Evolutionary conservation across 2,797 vertebrate genomes (phyloP), one percentile per base, ranked within the genome.

Genomic region (Moxostoma hubbsi): DNA sequence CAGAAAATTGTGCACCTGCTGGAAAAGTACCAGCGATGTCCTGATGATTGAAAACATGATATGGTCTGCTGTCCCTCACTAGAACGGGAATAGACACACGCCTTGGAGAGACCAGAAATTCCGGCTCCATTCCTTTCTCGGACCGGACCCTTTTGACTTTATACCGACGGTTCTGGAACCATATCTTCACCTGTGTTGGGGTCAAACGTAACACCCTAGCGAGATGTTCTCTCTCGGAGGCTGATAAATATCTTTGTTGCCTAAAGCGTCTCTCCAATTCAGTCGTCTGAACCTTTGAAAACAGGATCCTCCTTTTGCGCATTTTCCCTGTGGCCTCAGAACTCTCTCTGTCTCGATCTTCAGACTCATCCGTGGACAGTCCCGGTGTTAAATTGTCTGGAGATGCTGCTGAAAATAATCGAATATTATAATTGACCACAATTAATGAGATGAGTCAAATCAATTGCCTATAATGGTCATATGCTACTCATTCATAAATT

Each of bases 101-200:
- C 73, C 95, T 92, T 45, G 94, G 93, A 55, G 94, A 95, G 80
- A 92, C 91, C 6, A 95, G 88, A 87, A 92, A 93, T 69, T 92
- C 92, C 89, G 94, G 91, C 89, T 96, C 95, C 91, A 94, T 87
- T 93, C 94, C 94, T 91, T 94, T 95, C 91, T 96, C 95, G 5
- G 94, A 93, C 77, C 95, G 90, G 11, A 94, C 95, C 36, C 94
- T 86, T 85, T 94, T 94, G 91, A 94, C 93, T 87, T 94, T 94
- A 85, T 94, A 94, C 61, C 93, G 89, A 73, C 94, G 94, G 84
- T 95, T 95, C 90, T 95, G 94, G 90, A 95, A 94, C 94, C 94
- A 94, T 84, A 95, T 94, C 87, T 95, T 95, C 80, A 95, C 94
- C 87, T 95, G 94, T 11, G 94, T 95, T 43, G 94, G 95, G 0